A percentile compares a stretch with the other conserved stretches of the same genome.
Evolutionary conservation across 2,888 invertebrate genomes (phyloP).

Genomic region (Notocelia uddmanniana): DNA sequence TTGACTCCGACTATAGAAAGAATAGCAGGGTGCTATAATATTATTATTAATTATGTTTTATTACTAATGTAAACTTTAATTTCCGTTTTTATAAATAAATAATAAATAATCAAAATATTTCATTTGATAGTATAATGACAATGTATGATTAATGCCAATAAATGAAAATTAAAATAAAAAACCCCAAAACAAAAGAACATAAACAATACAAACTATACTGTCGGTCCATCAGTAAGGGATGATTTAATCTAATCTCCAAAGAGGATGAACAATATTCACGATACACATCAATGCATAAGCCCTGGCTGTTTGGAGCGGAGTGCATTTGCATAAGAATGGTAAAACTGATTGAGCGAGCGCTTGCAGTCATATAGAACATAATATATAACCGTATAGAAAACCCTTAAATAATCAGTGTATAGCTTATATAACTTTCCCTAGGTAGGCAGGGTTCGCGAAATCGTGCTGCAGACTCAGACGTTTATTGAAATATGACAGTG

Average conservation of each 20-base stretch:
- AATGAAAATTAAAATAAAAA: too few relatives aligned
- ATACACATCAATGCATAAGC: constrained; percentile 29
- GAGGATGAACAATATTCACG: constrained; percentile 20
- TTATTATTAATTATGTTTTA: too few relatives aligned
- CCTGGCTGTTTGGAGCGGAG: constrained; percentile 26
- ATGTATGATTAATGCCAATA: too few relatives aligned
- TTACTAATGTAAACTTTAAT: too few relatives aligned
- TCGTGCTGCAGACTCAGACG: not conserved
- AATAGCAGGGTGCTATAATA: too few relatives aligned
- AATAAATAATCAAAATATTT: too few relatives aligned
- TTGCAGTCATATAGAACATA: constrained; percentile 16
- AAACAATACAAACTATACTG: not conserved
- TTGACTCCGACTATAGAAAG: too few relatives aligned
- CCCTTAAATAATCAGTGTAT: not conserved
- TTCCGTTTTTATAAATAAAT: too few relatives aligned
- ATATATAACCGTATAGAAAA: not conserved
- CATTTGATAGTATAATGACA: too few relatives aligned
- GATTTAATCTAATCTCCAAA: constrained; percentile 21
- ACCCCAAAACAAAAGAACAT: too few relatives aligned
- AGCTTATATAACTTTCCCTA: not conserved
- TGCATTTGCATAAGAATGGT: constrained; percentile 44
- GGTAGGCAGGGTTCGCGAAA: not conserved
- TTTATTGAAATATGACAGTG: not conserved
- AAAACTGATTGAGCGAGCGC: constrained; percentile 40
- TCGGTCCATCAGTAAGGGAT: constrained; percentile 14